phyloP scores from a whole-genome alignment of 2,113 vertebrate genomes.

The Herpetotheres cachinnans region DNA sequence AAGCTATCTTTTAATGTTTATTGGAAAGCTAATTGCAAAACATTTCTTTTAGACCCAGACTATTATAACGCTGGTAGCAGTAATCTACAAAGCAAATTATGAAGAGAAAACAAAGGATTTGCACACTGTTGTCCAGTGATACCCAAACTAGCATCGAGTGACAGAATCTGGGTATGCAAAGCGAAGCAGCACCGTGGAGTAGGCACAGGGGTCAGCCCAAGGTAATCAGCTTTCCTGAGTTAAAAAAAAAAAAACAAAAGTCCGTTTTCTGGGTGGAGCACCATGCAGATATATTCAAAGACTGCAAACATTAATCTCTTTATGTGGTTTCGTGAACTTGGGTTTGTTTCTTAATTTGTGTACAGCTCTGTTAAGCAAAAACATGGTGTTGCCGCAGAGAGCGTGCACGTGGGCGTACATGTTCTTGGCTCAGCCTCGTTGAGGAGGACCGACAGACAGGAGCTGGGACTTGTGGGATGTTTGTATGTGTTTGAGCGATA shows the following conservation, averaged over 20 bases:
- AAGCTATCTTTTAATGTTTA: background rate
- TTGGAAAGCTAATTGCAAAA: background rate
- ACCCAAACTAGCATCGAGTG: background rate
- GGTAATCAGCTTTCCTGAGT: background rate
- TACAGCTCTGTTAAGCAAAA: background rate
- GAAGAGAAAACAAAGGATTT: background rate
- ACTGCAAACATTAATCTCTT: background rate
- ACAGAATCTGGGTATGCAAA: background rate
- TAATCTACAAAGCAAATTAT: background rate
- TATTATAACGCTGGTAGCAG: background rate
- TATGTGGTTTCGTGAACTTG: slow-evolving; percentile 22
- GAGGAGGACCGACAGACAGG: background rate
- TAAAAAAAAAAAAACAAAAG: background rate
- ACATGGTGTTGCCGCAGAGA: background rate
- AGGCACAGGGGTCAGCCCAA: background rate
- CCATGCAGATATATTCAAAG: background rate
- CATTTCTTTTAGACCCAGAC: background rate
- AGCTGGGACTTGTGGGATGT: background rate
- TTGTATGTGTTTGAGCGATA: background rate
- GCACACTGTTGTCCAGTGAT: background rate
- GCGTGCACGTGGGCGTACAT: background rate
- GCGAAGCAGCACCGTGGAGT: background rate
- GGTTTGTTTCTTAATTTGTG: slow-evolving; percentile 31
- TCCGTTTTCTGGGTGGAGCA: background rate
- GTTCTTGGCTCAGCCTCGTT: slow-evolving; percentile 13